A percentile compares a stretch with the other conserved stretches of the same genome.
These are phyloP conservation scores for Drosophila kohkoa DNA, from an alignment of 1,140 invertebrate species.

Conservation along the genomic window DNA sequence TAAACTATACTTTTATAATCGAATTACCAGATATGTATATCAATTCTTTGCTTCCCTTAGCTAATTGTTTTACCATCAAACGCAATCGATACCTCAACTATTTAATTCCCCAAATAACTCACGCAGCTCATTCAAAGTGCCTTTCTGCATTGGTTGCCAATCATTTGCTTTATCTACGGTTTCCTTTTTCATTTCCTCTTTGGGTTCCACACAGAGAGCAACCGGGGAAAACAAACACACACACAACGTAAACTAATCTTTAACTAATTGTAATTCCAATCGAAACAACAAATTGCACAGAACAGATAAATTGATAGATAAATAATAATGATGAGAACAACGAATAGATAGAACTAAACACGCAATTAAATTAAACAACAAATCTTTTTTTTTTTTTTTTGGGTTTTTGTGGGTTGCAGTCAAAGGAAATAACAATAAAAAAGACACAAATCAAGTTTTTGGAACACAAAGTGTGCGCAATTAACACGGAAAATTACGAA, in stretches of 20 bases:
- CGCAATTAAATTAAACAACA: constrained; percentile 48
- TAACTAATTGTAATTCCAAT: constrained; percentile 37
- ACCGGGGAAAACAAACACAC: constrained; percentile 14
- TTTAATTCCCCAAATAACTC: not conserved
- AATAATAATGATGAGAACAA: constrained; percentile 43
- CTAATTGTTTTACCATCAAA: too few species aligned
- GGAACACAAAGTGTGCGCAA: constrained; percentile 51
- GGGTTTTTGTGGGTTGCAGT: constrained; percentile 43
- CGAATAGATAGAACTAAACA: constrained; percentile 39
- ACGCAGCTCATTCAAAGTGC: constrained; percentile 26
- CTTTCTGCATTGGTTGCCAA: constrained; percentile 12
- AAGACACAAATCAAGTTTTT: constrained; percentile 23
- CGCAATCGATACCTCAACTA: not conserved
- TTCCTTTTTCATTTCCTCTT: not conserved
- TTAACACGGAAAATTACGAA: constrained; percentile 34
- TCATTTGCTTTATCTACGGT: constrained; percentile 13
- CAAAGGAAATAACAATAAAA: constrained; percentile 25
- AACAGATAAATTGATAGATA: constrained; percentile 49
- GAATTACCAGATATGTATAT: too few species aligned
- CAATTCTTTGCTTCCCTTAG: too few species aligned
- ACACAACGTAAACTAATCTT: constrained; percentile 15
- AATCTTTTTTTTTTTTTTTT: constrained; percentile 18
- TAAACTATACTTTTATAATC: too few species aligned
- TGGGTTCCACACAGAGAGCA: constrained; percentile 21
- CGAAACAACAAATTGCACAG: constrained; percentile 28